phyloP scores from a whole-genome alignment of 2,797 vertebrate genomes.

The Acipenser oxyrinchus region DNA sequence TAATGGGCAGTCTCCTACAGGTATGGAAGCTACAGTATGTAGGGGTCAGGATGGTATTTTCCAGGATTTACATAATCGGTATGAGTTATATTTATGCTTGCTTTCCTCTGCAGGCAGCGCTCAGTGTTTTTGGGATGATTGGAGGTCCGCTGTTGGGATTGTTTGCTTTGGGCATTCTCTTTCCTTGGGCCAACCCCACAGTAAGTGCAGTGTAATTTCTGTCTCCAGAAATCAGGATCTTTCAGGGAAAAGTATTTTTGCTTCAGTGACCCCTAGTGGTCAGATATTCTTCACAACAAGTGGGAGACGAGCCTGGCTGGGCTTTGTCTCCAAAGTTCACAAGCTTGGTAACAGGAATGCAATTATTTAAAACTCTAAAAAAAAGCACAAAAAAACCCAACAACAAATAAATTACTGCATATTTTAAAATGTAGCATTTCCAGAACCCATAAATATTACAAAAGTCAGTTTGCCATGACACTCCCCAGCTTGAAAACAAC shows the following conservation, averaged over 20 bases:
- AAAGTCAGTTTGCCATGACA: not conserved
- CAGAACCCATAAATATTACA: not conserved
- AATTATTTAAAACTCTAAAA: too few relatives aligned
- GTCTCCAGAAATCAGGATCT: not conserved
- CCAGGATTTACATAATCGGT: not conserved
- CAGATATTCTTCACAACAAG: not conserved
- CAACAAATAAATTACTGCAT: too few relatives aligned
- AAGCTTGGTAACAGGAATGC: not conserved
- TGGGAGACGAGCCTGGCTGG: too few relatives aligned
- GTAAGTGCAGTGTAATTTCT: constrained; percentile 35
- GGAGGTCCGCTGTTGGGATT: constrained; percentile 65
- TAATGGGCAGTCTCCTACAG: constrained; percentile 80
- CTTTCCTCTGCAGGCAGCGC: constrained; percentile 40
- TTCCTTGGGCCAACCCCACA: constrained; percentile 59
- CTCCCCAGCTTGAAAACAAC: not conserved
- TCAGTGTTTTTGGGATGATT: constrained; percentile 56
- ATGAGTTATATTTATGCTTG: not conserved
- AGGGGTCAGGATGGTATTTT: not conserved
- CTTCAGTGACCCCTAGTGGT: not conserved
- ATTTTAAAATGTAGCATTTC: not conserved
- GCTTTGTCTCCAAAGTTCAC: not conserved
- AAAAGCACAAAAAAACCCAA: too few relatives aligned
- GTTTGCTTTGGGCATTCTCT: constrained; percentile 58
- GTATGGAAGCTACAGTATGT: constrained; percentile 40
- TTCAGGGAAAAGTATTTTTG: not conserved